Percentiles rank a stretch among this genome's conserved stretches.
These are phyloP conservation scores for Heliconius erato DNA, from an alignment of 2,888 invertebrate species.

Conservation along the genomic window DNA sequence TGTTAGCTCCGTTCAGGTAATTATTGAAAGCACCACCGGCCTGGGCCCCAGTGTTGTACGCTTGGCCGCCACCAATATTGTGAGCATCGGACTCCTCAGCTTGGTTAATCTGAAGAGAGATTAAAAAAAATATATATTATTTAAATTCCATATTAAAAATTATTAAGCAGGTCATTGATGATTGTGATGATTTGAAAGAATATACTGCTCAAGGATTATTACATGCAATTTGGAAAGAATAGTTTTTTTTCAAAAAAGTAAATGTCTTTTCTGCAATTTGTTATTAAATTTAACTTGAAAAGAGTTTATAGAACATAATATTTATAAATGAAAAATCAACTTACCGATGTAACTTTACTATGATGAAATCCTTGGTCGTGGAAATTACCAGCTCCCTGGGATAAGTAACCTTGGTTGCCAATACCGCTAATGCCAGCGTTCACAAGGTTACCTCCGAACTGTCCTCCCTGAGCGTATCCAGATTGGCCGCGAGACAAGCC, in stretches of 20 bases:
- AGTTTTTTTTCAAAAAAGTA: too few relatives aligned
- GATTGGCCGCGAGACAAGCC: constrained; percentile 30
- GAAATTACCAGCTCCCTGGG: constrained; percentile 41
- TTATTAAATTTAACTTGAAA: neutral
- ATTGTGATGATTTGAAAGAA: too few relatives aligned
- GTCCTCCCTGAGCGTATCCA: constrained; percentile 36
- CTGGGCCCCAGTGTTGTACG: constrained; percentile 9
- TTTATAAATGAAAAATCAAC: constrained; percentile 20
- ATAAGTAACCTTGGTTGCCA: constrained; percentile 43
- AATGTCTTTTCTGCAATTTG: too few relatives aligned
- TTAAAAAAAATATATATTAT: neutral
- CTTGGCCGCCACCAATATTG: constrained; percentile 27
- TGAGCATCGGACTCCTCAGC: constrained; percentile 31
- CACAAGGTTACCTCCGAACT: constrained; percentile 33
- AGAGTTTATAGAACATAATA: neutral
- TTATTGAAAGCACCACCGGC: constrained; percentile 22
- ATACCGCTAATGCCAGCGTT: constrained; percentile 45
- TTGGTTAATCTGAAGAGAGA: constrained; percentile 24
- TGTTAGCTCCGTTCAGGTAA: constrained; percentile 20
- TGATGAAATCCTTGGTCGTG: constrained; percentile 50
- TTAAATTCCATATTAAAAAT: too few relatives aligned
- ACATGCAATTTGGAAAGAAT: neutral
- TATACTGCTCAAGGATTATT: neutral
- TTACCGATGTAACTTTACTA: constrained; percentile 50
- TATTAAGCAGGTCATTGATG: too few relatives aligned